Evolutionary conservation across 2,113 vertebrate genomes (phyloP), one percentile per base, ranked within the genome.

Genomic region (Pseudorhombus dupliciocellatus): DNA sequence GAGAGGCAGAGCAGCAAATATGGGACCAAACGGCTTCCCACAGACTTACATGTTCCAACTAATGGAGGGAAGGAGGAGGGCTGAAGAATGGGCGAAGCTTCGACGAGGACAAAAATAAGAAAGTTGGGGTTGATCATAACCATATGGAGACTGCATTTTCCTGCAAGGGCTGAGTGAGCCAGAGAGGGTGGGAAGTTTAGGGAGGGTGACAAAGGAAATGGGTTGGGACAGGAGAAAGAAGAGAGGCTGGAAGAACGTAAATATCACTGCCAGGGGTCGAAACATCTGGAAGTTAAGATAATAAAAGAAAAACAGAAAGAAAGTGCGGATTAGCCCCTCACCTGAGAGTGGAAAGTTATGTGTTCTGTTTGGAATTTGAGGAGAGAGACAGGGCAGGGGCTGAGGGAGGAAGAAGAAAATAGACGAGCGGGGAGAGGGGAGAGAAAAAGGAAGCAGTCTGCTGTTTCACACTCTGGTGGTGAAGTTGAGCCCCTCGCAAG

Each of bases 101-200:
- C 59, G 65, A 70, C 74, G 75, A 88, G 75, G 62, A 83, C 77
- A 89, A 88, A 89, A 88, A 87, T 86, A 91, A 90, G 78, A 92
- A 87, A 73, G 83, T 86, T 63, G 66, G 73, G 81, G 70, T 89
- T 92, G 92, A 94, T 93, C 90, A 87, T 83, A 93, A 91, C 92
- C 92, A 94, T 91, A 92, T 94, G 93, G 88, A 88, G 81, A 74
- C 75, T 83, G 79, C 34, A 48, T 83, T 87, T 75, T 85, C 46
- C 78, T 84, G 63, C 87, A 79, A 55, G 70, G 72, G 82, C 88
- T 69, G n/a, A 86, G 58, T 70, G 72, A 84, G 55, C 51, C 63
- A 77, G 70, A 73, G 58, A 70, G 66, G 66, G 75, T 69, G 70
- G 56, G 69, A 80, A 76, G 62, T 55, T 57, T 53, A 75, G 68